Evolutionary conservation across 2,797 vertebrate genomes (phyloP).

Genomic region (Antennarius maculatus): DNA sequence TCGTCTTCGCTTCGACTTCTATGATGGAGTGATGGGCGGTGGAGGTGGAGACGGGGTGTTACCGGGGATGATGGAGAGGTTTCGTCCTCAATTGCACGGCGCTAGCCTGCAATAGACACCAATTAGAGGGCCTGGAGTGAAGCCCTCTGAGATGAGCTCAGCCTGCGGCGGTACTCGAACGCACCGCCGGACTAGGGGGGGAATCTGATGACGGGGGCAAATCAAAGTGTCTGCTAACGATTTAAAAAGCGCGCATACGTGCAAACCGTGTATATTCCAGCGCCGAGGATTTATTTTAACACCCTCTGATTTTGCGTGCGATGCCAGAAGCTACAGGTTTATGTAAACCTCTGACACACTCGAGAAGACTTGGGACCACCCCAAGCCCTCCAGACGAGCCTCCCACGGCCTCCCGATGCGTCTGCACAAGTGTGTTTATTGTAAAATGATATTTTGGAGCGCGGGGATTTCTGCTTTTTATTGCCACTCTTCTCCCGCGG

Average conservation of each 20-base stretch:
- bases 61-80: slow-evolving; percentile 4
- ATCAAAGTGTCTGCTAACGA: slow-evolving; percentile 27
- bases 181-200: background rate
- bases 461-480: background rate
- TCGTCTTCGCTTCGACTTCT: slow-evolving; percentile 33
- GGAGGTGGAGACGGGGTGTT: slow-evolving; percentile 9
- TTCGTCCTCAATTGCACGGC: slow-evolving; percentile 58
- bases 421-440: background rate
- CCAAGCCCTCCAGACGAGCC: slow-evolving; percentile 35
- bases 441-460: slow-evolving; percentile 5
- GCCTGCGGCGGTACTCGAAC: slow-evolving; percentile 31
- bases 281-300: slow-evolving; percentile 50
- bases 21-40: slow-evolving; percentile 60
- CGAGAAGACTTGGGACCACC: slow-evolving; percentile 47
- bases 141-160: slow-evolving; percentile 53
- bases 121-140: slow-evolving; percentile 60
- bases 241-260: slow-evolving; percentile 38
- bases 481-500: too few relatives aligned
- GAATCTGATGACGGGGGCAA: background rate
- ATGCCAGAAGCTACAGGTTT: slow-evolving; percentile 53
- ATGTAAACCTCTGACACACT: slow-evolving; percentile 49
- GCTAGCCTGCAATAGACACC: slow-evolving; percentile 52
- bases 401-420: slow-evolving; percentile 10
- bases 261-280: slow-evolving; percentile 35
- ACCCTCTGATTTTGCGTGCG: slow-evolving; percentile 52